Evolutionary conservation across 2,113 vertebrate genomes (phyloP).

Genomic region (Ameiurus melas): DNA sequence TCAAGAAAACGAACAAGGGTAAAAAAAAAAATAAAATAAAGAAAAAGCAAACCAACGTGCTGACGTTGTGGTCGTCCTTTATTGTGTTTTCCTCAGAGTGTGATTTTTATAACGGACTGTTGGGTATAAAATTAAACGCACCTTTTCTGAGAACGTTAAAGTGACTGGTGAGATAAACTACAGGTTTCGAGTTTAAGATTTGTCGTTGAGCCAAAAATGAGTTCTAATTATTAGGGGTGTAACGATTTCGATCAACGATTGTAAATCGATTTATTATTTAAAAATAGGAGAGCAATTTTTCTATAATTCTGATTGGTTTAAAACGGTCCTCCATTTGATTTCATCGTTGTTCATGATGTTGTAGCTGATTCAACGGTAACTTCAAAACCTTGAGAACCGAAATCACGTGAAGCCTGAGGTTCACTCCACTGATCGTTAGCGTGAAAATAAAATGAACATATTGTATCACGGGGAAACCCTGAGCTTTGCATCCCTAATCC

Average conservation of each 20-base stretch:
- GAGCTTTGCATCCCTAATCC: no score
- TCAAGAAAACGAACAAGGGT: slow-evolving; percentile 41
- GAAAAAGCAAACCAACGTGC: slow-evolving; percentile 61
- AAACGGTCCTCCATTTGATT: no score
- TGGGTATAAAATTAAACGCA: not conserved
- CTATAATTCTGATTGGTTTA: no score
- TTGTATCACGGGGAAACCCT: no score
- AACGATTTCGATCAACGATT: not conserved
- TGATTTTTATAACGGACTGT: not conserved
- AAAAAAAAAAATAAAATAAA: slow-evolving; percentile 52
- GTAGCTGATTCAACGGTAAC: not conserved
- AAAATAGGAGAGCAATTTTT: no score
- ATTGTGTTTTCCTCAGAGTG: not conserved
- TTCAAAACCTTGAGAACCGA: not conserved
- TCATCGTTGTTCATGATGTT: no score
- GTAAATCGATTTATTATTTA: no score
- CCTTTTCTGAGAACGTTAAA: not conserved
- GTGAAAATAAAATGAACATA: no score
- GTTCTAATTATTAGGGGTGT: no score
- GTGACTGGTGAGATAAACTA: not conserved
- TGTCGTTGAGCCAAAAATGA: not conserved
- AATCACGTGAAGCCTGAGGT: not conserved
- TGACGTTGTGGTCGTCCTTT: not conserved
- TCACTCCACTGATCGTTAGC: no score
- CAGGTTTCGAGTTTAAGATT: not conserved